phyloP scores from a whole-genome alignment of 2,797 vertebrate species.

The Loris lydekkerianus region DNA sequence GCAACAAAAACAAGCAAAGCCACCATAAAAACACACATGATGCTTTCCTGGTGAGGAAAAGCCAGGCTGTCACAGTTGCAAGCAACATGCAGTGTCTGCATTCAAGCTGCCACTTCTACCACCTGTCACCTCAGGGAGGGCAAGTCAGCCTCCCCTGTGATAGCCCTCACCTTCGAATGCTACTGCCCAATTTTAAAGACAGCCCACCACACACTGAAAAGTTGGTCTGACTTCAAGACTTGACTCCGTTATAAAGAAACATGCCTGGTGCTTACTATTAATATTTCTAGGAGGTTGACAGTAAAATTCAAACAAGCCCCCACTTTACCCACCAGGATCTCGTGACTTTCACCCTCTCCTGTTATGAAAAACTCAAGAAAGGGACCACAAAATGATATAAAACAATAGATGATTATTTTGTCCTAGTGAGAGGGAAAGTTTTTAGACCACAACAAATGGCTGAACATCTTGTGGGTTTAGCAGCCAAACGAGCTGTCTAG shows the following conservation, averaged over 20 bases:
- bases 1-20: background rate
- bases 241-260: background rate
- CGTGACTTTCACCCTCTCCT: background rate
- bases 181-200: background rate
- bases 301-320: background rate
- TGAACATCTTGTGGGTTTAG: slow-evolving; percentile 80
- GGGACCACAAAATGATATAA: slow-evolving; percentile 64
- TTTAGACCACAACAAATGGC: slow-evolving; percentile 84
- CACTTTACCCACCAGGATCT: background rate
- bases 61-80: background rate
- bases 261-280: background rate
- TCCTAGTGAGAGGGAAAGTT: slow-evolving; percentile 76
- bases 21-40: background rate
- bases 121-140: background rate
- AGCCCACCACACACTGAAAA: background rate
- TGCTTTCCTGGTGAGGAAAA: background rate
- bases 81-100: background rate
- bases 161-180: background rate
- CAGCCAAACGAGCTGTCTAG: slow-evolving; percentile 77
- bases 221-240: slow-evolving; percentile 29
- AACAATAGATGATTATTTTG: slow-evolving; percentile 80
- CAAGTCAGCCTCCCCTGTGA: background rate
- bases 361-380: slow-evolving; percentile 34
- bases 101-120: background rate
- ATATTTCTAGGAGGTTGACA: background rate